Evolutionary conservation across 2,797 vertebrate species (phyloP), one percentile per base, ranked within the genome.

Genomic region (Pelobates cultripes): DNA sequence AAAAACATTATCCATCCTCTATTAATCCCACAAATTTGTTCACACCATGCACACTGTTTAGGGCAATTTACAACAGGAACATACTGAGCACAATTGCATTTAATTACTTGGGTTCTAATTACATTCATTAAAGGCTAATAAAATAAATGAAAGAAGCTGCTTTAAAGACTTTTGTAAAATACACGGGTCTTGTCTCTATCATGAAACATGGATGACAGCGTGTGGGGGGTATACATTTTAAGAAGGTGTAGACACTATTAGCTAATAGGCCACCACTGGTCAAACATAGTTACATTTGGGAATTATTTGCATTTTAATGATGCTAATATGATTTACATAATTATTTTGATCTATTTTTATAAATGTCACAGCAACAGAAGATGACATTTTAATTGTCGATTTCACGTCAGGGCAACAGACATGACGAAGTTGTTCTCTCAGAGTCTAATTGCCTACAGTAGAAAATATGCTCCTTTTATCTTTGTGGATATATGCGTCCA

Each of bases 71-170:
- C 94, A 94, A 95, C 93, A 93, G 93, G 95, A 94, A 94, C 93
- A 94, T 91, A 93, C 93, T 95, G 95, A 95, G 95, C 94, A 95
- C 95, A 96, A 95, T 97, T 97, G 95, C 94, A 96, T 97, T 98
- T 98, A 98, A 98, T 99, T 98, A 97, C 95, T 96, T 96, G 94
- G 95, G 95, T 94, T 96, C 95, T 98, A 98, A 99, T 98, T 99
- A 97, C 96, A 97, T 98, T 98, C 95, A 98, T 98, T 97, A 98
- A 97, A 97, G 94, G 95, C 97, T 96, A 96, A 97, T 98, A 96
- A 97, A 98, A 98, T 96, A 96, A 97, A 97, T 95, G 95, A 95
- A 91, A 90, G 90, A 93, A 96, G 94, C 94, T 94, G 96, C 94
- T 97, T 97, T 96, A 96, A 96, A 97, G 96, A 94, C 94, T 92